Evolutionary conservation across 2,888 invertebrate species (phyloP).

Genomic region (Cheilosia vulpina): DNA sequence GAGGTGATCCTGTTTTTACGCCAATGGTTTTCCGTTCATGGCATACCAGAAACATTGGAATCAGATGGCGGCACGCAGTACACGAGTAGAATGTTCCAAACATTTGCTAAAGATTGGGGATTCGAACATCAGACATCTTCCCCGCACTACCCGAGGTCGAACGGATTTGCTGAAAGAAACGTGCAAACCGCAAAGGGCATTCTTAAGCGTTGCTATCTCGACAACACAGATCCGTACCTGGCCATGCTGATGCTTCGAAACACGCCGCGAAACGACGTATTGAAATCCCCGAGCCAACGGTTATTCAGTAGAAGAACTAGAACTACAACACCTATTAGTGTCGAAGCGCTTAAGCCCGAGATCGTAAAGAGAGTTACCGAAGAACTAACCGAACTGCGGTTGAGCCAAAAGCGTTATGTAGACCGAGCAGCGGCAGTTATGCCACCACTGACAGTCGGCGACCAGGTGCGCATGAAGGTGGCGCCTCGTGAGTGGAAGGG

Average conservation of each 20-base stretch:
- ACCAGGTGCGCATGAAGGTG: slow-evolving; percentile 38
- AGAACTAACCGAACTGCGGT: slow-evolving; percentile 29
- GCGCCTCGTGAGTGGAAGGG: slow-evolving; percentile 49
- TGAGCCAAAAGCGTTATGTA: slow-evolving; percentile 50
- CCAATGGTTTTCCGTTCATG: slow-evolving; percentile 22
- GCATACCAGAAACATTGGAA: slow-evolving; percentile 15
- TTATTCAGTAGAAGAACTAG: slow-evolving; percentile 5
- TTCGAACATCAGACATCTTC: slow-evolving; percentile 16
- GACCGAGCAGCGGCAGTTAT: slow-evolving; percentile 26
- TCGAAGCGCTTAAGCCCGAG: background rate
- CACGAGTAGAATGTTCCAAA: background rate
- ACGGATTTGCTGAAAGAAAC: slow-evolving; percentile 24
- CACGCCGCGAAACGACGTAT: background rate
- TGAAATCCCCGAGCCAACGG: slow-evolving; percentile 5
- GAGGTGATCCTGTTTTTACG: slow-evolving; percentile 20
- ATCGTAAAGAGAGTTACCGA: slow-evolving; percentile 23
- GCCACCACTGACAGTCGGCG: slow-evolving; percentile 25
- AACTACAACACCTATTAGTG: background rate
- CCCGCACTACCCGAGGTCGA: slow-evolving; percentile 23
- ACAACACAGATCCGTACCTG: slow-evolving; percentile 4
- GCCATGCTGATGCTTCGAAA: slow-evolving; percentile 9
- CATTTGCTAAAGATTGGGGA: slow-evolving; percentile 7
- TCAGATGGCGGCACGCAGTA: slow-evolving; percentile 23
- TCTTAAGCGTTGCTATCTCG: background rate
- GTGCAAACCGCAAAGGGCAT: slow-evolving; percentile 6